A percentile compares a stretch with the other conserved stretches of the same genome.
These are phyloP conservation scores for Capitulum mitella DNA, from an alignment of 2,888 invertebrate species.

Conservation along the genomic window DNA sequence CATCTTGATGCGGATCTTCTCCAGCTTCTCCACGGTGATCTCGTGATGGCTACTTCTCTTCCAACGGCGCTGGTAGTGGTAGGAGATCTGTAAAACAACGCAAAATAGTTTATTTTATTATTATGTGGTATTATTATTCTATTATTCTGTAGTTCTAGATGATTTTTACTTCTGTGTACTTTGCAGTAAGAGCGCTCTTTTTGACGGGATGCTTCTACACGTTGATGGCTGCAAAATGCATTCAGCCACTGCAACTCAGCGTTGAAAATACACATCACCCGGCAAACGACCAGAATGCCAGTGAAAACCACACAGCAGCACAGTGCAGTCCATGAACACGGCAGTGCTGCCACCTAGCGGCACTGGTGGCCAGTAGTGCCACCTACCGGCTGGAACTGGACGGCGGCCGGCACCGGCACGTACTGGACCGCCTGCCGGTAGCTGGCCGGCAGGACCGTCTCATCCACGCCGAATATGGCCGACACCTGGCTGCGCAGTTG, in stretches of 20 bases:
- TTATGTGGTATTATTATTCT: too few relatives aligned
- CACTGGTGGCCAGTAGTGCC: not conserved
- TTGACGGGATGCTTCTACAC: too few relatives aligned
- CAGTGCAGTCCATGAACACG: too few relatives aligned
- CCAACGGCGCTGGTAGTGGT: not conserved
- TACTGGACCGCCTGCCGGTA: not conserved
- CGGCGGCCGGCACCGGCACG: not conserved
- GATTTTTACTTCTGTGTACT: too few relatives aligned
- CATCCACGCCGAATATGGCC: not conserved
- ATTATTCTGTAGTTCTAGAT: too few relatives aligned
- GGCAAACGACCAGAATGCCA: too few relatives aligned
- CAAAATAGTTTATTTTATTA: not conserved
- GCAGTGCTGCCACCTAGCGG: too few relatives aligned
- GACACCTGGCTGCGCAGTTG: not conserved
- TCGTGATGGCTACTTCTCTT: not conserved
- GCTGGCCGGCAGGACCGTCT: not conserved
- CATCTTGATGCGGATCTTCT: not conserved
- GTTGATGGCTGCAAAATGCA: too few relatives aligned
- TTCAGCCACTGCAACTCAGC: too few relatives aligned
- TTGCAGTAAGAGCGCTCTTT: too few relatives aligned
- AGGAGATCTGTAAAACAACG: not conserved
- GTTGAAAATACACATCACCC: too few relatives aligned
- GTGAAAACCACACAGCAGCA: too few relatives aligned
- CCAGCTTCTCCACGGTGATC: not conserved
- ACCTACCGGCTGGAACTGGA: constrained; percentile 20